Conservation (phyloP, 2,113 vertebrate genomes). For the Thymallus thymallus region DNA sequence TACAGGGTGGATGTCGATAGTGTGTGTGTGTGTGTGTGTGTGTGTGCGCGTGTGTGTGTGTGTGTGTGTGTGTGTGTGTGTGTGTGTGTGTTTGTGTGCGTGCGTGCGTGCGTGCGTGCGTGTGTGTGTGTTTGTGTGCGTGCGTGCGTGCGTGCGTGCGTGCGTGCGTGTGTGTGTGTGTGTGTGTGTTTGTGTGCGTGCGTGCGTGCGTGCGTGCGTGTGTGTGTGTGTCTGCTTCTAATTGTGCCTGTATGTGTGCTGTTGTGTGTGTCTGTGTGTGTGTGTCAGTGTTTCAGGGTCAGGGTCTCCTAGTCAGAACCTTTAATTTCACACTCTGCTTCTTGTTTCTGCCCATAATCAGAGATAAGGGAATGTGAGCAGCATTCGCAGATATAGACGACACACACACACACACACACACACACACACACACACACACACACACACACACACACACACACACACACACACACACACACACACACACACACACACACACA, state of each 20-base stretch:
- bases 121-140: constrained; percentile 3
- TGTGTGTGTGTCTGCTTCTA: no score
- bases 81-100: background rate
- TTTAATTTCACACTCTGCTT: constrained; percentile 72
- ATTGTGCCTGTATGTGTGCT: no score
- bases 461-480: constrained; percentile 17
- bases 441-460: background rate
- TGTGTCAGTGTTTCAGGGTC: background rate
- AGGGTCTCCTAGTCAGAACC: constrained; percentile 52
- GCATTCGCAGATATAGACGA: constrained; percentile 18
- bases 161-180: background rate
- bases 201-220: no score
- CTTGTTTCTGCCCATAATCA: constrained; percentile 59
- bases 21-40: constrained; percentile 4
- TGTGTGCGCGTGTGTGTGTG: background rate
- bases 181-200: background rate
- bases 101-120: background rate
- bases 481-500: no score
- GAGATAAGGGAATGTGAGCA: constrained; percentile 40
- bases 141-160: background rate
- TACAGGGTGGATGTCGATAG: background rate
- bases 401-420: no score
- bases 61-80: background rate
- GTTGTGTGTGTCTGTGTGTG: background rate
- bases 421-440: no score